phyloP scores from a whole-genome alignment of 1,140 invertebrate genomes.

The Brachionus manjavacas region DNA sequence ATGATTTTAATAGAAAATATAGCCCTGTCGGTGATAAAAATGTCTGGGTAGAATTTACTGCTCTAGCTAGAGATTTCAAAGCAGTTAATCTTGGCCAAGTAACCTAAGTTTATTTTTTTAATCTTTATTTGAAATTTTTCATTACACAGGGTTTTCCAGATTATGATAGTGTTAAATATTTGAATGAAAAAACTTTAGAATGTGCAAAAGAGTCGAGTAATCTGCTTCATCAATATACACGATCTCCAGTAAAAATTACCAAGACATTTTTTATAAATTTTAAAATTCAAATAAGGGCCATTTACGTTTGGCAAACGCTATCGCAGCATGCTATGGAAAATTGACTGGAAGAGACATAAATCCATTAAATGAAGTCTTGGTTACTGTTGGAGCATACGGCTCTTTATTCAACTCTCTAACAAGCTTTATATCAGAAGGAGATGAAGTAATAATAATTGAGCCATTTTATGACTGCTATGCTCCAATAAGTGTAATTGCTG shows the following conservation, averaged over 20 bases:
- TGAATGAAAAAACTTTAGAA: constrained; percentile 71
- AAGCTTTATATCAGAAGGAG: constrained; percentile 74
- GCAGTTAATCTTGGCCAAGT: constrained; percentile 87
- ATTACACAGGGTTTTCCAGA: constrained; percentile 76
- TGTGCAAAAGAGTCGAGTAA: constrained; percentile 67
- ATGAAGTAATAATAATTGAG: constrained; percentile 91
- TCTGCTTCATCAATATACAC: constrained; percentile 78
- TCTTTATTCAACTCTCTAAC: constrained; percentile 68
- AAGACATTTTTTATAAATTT: neutral
- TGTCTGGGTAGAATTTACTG: constrained; percentile 82
- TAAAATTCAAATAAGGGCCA: constrained; percentile 68
- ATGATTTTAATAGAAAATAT: constrained; percentile 16
- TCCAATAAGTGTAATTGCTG: constrained; percentile 81
- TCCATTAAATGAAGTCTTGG: constrained; percentile 74
- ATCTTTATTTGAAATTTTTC: neutral
- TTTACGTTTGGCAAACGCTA: constrained; percentile 74
- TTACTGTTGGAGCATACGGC: constrained; percentile 87
- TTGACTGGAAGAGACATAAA: constrained; percentile 71
- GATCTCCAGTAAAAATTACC: constrained; percentile 58
- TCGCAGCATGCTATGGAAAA: constrained; percentile 78
- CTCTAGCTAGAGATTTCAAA: constrained; percentile 77
- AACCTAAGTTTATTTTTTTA: neutral
- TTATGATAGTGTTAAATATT: constrained; percentile 76
- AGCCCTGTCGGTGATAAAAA: constrained; percentile 24
- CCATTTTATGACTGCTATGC: constrained; percentile 97